phyloP scores from a whole-genome alignment of 1,140 invertebrate genomes.

The Dreissena polymorpha region DNA sequence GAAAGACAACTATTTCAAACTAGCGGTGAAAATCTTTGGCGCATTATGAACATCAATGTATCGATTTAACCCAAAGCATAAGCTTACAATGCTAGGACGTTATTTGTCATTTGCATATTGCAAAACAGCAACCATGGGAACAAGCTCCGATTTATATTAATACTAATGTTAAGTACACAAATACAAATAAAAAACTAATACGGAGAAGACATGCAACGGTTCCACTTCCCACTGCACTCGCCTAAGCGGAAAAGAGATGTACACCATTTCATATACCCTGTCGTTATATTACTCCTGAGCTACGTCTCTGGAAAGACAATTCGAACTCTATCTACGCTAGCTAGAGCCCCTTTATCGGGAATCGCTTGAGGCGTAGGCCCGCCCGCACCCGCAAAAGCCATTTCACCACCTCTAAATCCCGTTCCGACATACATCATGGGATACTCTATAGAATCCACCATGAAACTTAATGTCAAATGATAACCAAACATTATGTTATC shows the following conservation, averaged over 20 bases:
- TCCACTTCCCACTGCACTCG: background rate
- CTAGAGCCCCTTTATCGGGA: background rate
- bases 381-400: background rate
- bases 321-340: constrained; percentile 16
- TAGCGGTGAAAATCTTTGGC: no score
- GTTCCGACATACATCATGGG: background rate
- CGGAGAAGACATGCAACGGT: no score
- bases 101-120: no score
- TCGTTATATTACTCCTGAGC: constrained; percentile 56
- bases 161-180: no score
- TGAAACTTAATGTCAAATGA: no score
- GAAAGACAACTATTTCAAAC: no score
- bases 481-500: background rate
- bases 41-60: no score
- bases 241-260: background rate
- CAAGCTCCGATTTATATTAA: no score
- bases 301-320: constrained; percentile 58
- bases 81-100: no score
- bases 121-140: no score
- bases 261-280: constrained; percentile 43
- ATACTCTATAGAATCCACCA: background rate
- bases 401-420: background rate
- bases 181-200: no score
- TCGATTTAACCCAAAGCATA: no score
- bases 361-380: background rate